Conservation (phyloP, 2,888 invertebrate species). For the Oscheius sp. region DNA sequence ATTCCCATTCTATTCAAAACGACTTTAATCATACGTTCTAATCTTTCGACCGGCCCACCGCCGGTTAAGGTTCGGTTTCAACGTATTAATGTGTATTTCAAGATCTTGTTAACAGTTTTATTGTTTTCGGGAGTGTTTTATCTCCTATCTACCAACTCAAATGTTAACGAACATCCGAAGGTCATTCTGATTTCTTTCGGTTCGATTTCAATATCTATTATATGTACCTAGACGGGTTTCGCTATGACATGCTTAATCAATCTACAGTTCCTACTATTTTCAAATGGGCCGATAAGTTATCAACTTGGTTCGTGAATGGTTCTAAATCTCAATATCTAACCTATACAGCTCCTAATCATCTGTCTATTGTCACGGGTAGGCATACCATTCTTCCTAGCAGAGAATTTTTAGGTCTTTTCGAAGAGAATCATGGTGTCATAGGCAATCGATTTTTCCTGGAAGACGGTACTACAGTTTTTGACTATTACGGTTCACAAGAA, state of each 20-base stretch:
- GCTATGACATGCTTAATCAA: constrained; percentile 46
- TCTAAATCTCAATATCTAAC: constrained; percentile 46
- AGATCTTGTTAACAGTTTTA: no score
- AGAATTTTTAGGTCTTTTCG: constrained; percentile 35
- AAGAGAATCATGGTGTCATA: constrained; percentile 50
- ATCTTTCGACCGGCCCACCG: no score
- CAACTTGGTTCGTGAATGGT: constrained; percentile 50
- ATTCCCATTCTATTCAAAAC: no score
- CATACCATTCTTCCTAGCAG: not conserved
- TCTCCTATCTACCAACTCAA: not conserved
- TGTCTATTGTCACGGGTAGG: constrained; percentile 44
- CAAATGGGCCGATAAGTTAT: constrained; percentile 44
- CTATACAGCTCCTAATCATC: constrained; percentile 53
- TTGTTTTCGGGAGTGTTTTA: no score
- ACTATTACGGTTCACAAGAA: constrained; percentile 43
- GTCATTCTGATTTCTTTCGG: constrained; percentile 47
- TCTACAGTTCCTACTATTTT: constrained; percentile 43
- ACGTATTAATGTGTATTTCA: no score
- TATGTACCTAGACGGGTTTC: constrained; percentile 56
- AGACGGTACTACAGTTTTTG: constrained; percentile 31
- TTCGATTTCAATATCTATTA: no score
- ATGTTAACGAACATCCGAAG: constrained; percentile 31
- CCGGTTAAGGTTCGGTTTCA: no score
- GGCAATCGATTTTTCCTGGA: constrained; percentile 47
- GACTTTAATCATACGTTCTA: no score